Conservation (phyloP, 2,113 vertebrate species). For the Capreolus pygargus region DNA sequence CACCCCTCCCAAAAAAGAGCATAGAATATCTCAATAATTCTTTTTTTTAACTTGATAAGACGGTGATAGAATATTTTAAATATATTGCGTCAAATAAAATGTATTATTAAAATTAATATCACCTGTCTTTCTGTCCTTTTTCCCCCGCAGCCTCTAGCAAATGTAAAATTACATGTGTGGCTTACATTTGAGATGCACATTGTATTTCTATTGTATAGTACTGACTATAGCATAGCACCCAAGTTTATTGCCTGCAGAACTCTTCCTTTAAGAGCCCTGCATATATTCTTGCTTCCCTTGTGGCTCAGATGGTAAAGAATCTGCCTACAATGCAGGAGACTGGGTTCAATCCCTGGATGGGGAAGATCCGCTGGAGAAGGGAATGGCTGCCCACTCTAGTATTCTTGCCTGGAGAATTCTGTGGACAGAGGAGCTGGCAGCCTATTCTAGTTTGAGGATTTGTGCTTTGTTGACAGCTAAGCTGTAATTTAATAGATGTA, state of each 20-base stretch:
- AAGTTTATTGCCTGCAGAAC: neutral
- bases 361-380: neutral
- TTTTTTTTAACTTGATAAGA: neutral
- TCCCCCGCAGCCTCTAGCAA: neutral
- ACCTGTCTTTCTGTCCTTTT: neutral
- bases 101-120: neutral
- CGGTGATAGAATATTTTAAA: neutral
- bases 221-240: neutral
- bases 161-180: neutral
- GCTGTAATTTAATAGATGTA: neutral
- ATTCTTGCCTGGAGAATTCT: neutral
- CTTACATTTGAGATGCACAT: neutral
- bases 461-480: neutral
- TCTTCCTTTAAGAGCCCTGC: neutral
- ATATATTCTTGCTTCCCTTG: neutral
- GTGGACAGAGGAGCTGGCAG: neutral
- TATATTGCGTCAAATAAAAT: neutral
- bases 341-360: neutral
- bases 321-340: neutral
- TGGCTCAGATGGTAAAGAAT: neutral
- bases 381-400: neutral
- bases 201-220: neutral
- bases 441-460: neutral
- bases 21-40: neutral
- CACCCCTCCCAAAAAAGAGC: neutral